Percentiles rank a stretch among this genome's conserved stretches.
Evolutionary conservation across 1,140 invertebrate species (phyloP).

Genomic region (Drosophila bocqueti): DNA sequence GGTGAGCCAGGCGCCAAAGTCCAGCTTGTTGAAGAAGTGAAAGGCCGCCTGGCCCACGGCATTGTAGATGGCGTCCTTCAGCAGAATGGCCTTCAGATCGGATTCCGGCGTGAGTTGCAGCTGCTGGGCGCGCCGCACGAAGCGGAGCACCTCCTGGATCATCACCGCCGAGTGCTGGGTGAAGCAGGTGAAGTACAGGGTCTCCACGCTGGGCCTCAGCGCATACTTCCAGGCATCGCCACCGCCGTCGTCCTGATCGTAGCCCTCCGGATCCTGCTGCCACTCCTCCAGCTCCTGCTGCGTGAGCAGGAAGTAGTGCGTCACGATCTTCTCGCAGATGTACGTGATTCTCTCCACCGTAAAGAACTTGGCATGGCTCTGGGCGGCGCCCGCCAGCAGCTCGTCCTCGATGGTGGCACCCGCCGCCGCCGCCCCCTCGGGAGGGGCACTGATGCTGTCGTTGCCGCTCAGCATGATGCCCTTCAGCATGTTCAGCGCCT

Average conservation of each 20-base stretch:
- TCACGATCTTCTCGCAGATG: slow-evolving; percentile 93
- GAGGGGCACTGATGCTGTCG: slow-evolving; percentile 80
- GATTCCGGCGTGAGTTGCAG: slow-evolving; percentile 87
- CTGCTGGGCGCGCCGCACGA: slow-evolving; percentile 88
- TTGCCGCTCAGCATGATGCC: slow-evolving; percentile 90
- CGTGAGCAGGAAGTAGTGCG: slow-evolving; percentile 95
- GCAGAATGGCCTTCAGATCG: slow-evolving; percentile 91
- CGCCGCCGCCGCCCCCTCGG: slow-evolving; percentile 5
- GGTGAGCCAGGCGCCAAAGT: slow-evolving; percentile 97
- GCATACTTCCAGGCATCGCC: slow-evolving; percentile 97
- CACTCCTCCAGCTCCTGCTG: slow-evolving; percentile 94
- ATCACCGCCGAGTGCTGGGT: slow-evolving; percentile 91
- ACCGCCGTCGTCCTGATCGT: slow-evolving; percentile 93
- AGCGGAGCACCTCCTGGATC: slow-evolving; percentile 90
- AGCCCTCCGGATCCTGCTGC: slow-evolving; percentile 96
- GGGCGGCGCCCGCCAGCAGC: slow-evolving; percentile 73
- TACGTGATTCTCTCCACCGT: slow-evolving; percentile 89
- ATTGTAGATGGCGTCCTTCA: slow-evolving; percentile 98
- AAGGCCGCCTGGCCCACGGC: slow-evolving; percentile 95
- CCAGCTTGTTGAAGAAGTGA: slow-evolving; percentile 96
- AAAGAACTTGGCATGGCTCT: slow-evolving; percentile 89
- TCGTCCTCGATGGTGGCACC: slow-evolving; percentile 52
- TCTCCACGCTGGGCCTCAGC: slow-evolving; percentile 94
- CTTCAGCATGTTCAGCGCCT: slow-evolving; percentile 93
- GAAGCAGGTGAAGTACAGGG: slow-evolving; percentile 93